phyloP scores from a whole-genome alignment of 1,140 invertebrate species.

The Drosophila triauraria region DNA sequence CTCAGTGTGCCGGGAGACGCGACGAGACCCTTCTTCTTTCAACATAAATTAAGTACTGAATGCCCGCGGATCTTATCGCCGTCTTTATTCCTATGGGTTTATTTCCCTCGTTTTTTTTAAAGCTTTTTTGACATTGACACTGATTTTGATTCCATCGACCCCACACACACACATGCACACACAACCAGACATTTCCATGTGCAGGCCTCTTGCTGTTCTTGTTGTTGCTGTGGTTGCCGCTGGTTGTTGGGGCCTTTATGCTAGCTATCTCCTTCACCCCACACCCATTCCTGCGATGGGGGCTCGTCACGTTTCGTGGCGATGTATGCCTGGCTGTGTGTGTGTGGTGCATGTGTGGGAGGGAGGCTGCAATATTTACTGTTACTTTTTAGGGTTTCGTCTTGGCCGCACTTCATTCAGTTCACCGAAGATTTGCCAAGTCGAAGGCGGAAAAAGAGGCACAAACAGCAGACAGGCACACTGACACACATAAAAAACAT shows the following conservation, averaged over 20 bases:
- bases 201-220: constrained; percentile 28
- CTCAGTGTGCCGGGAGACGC: background rate
- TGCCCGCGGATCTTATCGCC: constrained; percentile 12
- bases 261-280: constrained; percentile 42
- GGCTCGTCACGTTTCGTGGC: constrained; percentile 60
- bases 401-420: constrained; percentile 59
- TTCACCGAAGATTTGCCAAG: constrained; percentile 48
- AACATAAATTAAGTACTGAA: constrained; percentile 4
- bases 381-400: constrained; percentile 58
- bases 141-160: constrained; percentile 66
- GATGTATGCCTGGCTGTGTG: constrained; percentile 14
- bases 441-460: constrained; percentile 27
- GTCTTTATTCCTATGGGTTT: constrained; percentile 1
- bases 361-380: constrained; percentile 57
- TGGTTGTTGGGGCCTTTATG: constrained; percentile 35
- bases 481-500: constrained; percentile 73
- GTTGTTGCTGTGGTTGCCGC: constrained; percentile 12
- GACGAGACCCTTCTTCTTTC: background rate
- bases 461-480: constrained; percentile 62
- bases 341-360: constrained; percentile 9
- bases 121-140: constrained; percentile 62
- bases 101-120: constrained; percentile 29
- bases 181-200: constrained; percentile 22
- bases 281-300: constrained; percentile 47
- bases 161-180: constrained; percentile 9